phyloP scores from a whole-genome alignment of 2,797 vertebrate genomes.

The Clarias fuscus region DNA sequence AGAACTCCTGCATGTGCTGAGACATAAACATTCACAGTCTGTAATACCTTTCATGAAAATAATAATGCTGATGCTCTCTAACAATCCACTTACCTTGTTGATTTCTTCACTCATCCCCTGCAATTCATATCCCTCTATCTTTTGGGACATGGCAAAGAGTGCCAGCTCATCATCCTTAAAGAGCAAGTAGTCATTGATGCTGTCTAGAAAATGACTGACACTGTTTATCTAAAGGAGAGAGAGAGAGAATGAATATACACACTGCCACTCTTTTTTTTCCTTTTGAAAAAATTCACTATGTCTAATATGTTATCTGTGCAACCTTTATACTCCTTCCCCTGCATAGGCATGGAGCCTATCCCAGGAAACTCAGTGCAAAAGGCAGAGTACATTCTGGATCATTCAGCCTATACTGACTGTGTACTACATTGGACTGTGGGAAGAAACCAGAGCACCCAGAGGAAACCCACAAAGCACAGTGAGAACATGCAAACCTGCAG shows the following conservation, averaged over 20 bases:
- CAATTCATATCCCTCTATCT: constrained; percentile 78
- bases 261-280: background rate
- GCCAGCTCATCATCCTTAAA: constrained; percentile 73
- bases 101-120: constrained; percentile 81
- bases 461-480: too few relatives aligned
- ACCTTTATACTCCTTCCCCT: too few relatives aligned
- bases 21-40: constrained; percentile 24
- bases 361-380: too few relatives aligned
- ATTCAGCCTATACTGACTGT: too few relatives aligned
- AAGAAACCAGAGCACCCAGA: too few relatives aligned
- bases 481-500: too few relatives aligned
- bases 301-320: background rate
- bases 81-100: constrained; percentile 75
- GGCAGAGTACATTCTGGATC: too few relatives aligned
- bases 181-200: constrained; percentile 77
- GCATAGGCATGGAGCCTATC: too few relatives aligned
- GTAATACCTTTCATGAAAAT: background rate
- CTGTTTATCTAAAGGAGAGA: constrained; percentile 67
- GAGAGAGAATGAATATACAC: background rate
- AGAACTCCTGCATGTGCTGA: constrained; percentile 75
- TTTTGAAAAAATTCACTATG: background rate
- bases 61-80: background rate
- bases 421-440: too few relatives aligned
- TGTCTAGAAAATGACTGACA: constrained; percentile 74
- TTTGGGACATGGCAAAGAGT: constrained; percentile 70